Base-by-base conservation (phyloP, 2,113 vertebrate genomes). In the Chamaea fasciata region DNA sequence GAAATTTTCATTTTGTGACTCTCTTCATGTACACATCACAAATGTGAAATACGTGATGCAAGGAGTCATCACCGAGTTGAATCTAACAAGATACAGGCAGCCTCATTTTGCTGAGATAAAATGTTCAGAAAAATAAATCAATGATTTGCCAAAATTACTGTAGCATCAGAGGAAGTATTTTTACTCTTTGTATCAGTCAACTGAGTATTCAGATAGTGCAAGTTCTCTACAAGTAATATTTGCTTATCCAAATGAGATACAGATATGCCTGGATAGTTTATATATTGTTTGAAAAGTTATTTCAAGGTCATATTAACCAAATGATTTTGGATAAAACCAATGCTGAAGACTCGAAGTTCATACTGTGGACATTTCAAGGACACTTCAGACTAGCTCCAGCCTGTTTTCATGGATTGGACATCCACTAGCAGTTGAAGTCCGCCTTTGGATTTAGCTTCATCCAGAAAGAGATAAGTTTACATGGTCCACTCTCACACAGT, bases 1-100 rank as follows among this genome's bases (percentile, higher is more conserved):
- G 56, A 96, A 93, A 92, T 87, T 82, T 60, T 90, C 12, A 33
- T 89, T 85, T 92, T 89, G 19, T 86, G 67, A 86, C 78, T 92
- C 50, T 88, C 11, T 77, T 92, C 67, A 93, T 2, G 31, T 24
- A 63, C 55, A 88, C 62, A 26, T 15, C 70, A 73, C 76, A 82
- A 71, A 89, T 76, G 27, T 87, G 63, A 96, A 92, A 77, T 76
- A 86, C 0, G 1, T 63, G 84, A 82, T 74, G 50, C 47, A 89
- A 81, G 47, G 68, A 78, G 49, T 75, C 68, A 75, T 62, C 56
- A 41, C 9, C 53, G 60, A 87, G 83, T 93, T 70, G 84, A 81
- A 89, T 33, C 42, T 82, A 86, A 83, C 37, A 68, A 82, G 90
- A 86, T 37, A 75, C 28, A 46, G 69, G 56, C 56, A 87, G 69